Evolutionary conservation across 2,888 invertebrate species (phyloP), one percentile per base, ranked within the genome.

Genomic region (Macropis europaea): DNA sequence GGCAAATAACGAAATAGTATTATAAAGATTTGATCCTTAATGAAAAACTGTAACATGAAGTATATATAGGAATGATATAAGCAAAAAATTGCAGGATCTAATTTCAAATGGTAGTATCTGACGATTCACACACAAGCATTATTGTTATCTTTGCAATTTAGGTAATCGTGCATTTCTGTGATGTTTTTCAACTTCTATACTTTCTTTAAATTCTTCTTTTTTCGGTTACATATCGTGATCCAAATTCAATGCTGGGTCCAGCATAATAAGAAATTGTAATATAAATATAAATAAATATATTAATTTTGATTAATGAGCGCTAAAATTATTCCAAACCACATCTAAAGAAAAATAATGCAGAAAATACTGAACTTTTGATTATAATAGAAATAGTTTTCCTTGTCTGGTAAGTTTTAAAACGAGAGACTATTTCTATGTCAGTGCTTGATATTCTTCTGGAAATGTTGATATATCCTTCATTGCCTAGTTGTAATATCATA

Each of bases 291-390:
- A 32, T 48, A n/a, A n/a, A n/a, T n/a, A n/a, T n/a, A n/a, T n/a
- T n/a, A n/a, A n/a, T n/a, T n/a, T n/a, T n/a, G n/a, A n/a, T n/a
- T n/a, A n/a, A n/a, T n/a, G n/a, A n/a, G n/a, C n/a, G n/a, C n/a
- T n/a, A n/a, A n/a, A n/a, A n/a, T n/a, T n/a, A n/a, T n/a, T n/a
- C n/a, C n/a, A n/a, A n/a, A n/a, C n/a, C n/a, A n/a, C n/a, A n/a
- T n/a, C n/a, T n/a, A n/a, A n/a, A n/a, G n/a, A n/a, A 54, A 34
- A 52, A 34, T 43, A 17, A 34, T 45, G 17, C 24, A 45, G 43
- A 52, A 45, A 17, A 43, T 30, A 30, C 52, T 61, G 52, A 45
- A 53, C 43, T 6, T 42, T n/a, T n/a, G n/a, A n/a, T n/a, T n/a
- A n/a, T n/a, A n/a, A n/a, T n/a, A n/a, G n/a, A n/a, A n/a, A n/a